These are phyloP conservation scores for Paguma larvata DNA, from an alignment of 2,797 vertebrate genomes.

Conservation along the genomic window DNA sequence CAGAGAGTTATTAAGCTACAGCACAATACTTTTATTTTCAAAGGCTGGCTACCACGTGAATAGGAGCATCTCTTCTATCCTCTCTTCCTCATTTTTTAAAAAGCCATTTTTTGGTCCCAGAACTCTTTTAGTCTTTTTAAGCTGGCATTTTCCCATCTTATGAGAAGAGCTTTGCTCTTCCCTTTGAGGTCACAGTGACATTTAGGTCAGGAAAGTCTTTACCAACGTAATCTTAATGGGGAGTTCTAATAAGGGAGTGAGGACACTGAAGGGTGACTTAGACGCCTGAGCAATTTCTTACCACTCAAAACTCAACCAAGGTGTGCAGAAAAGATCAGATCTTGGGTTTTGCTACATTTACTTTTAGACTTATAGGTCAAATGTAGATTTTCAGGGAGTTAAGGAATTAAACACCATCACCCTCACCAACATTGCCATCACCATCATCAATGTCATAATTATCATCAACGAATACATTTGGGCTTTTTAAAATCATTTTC, in stretches of 20 bases:
- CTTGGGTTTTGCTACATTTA: not conserved
- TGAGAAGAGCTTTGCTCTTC: constrained; percentile 1
- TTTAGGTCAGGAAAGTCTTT: constrained; percentile 35
- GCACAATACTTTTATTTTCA: constrained; percentile 23
- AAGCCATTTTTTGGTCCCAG: not conserved
- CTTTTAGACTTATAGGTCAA: not conserved
- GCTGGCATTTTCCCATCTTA: not conserved
- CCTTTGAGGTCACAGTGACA: constrained; percentile 49
- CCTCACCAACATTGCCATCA: not conserved
- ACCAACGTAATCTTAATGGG: constrained; percentile 1
- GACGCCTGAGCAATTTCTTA: not conserved
- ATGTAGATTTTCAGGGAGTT: not conserved
- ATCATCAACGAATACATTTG: not conserved
- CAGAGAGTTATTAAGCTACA: constrained; percentile 36
- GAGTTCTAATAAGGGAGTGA: not conserved
- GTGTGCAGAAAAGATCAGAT: not conserved
- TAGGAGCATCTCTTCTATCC: not conserved
- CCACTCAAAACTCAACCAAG: constrained; percentile 4
- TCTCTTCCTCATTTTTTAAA: constrained; percentile 12
- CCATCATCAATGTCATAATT: not conserved
- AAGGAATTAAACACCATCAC: not conserved
- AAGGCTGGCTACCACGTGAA: not conserved
- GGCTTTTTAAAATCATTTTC: not conserved
- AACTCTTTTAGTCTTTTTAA: constrained; percentile 42
- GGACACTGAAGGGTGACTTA: not conserved